Evolutionary conservation across 2,113 vertebrate genomes (phyloP), one percentile per base, ranked within the genome.

Genomic region (Hippocampus mohnikei): DNA sequence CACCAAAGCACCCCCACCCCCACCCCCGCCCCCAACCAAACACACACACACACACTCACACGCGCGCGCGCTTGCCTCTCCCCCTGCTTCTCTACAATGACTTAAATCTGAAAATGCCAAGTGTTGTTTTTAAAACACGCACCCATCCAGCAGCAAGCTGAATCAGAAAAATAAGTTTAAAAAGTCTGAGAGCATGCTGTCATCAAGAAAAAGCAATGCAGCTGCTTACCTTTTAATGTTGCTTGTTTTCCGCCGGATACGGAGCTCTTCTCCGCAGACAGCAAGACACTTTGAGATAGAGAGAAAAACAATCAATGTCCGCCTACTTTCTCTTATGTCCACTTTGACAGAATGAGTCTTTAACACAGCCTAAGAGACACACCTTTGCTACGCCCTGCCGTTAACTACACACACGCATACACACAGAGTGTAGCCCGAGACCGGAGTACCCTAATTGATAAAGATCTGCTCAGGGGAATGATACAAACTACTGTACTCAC

Each of bases 401-500:
- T 69, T 69, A 86, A 86, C 85, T 85, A 42, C 86, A 80, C 82
- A 76, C 75, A 64, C 10, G 79, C 82, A 77, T 73, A 66, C 10
- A 75, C 69, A 79, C 78, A 82, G 58, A 80, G 71, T 53, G 81
- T 74, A 82, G 81, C 84, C 83, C 76, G 69, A 81, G 58, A 84
- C 76, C 73, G 76, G 75, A 88, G 86, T 82, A 85, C 69, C 77
- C 83, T 88, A 88, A 90, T 81, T 89, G 88, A 90, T 91, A 88
- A 81, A 75, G 85, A 91, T 90, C 89, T 89, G 88, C 81, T 89
- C 78, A 74, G 75, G 81, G 84, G 90, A 89, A 84, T 82, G 80
- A 89, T 81, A 68, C 77, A 86, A 90, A 90, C 85, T 88, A 90
- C 86, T 89, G 84, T 88, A 90, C 86, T 89, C 88, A 88, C 85